phyloP scores from a whole-genome alignment of 2,797 vertebrate genomes.

The Acipenser oxyrinchus region DNA sequence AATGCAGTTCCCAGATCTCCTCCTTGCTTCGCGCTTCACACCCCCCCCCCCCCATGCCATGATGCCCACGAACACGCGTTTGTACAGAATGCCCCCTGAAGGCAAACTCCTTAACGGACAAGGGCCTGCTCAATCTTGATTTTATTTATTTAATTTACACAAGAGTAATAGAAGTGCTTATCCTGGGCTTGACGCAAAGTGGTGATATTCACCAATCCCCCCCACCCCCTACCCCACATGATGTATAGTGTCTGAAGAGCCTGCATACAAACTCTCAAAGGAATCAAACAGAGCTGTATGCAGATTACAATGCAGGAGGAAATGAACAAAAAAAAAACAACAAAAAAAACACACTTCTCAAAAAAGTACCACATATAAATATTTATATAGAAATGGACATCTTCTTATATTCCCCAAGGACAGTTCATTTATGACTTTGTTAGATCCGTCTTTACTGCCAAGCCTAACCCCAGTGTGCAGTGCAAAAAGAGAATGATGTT shows the following conservation, averaged over 20 bases:
- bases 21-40: constrained; percentile 41
- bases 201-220: background rate
- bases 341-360: constrained; percentile 15
- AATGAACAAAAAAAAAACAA: constrained; percentile 1
- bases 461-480: constrained; percentile 10
- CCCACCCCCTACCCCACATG: no score
- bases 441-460: background rate
- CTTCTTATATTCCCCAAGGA: background rate
- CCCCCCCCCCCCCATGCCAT: no score
- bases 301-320: background rate
- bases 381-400: background rate
- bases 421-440: background rate
- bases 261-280: no score
- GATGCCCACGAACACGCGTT: constrained; percentile 27
- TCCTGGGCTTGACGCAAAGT: constrained; percentile 4
- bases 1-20: constrained; percentile 18
- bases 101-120: background rate
- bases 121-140: background rate
- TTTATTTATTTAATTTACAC: background rate
- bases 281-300: no score
- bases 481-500: background rate
- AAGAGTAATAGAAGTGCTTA: background rate
- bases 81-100: constrained; percentile 10
- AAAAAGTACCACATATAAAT: constrained; percentile 9
- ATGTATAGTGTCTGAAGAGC: no score